Evolutionary conservation across 2,888 invertebrate species (phyloP).

Genomic region (Homarus gammarus): DNA sequence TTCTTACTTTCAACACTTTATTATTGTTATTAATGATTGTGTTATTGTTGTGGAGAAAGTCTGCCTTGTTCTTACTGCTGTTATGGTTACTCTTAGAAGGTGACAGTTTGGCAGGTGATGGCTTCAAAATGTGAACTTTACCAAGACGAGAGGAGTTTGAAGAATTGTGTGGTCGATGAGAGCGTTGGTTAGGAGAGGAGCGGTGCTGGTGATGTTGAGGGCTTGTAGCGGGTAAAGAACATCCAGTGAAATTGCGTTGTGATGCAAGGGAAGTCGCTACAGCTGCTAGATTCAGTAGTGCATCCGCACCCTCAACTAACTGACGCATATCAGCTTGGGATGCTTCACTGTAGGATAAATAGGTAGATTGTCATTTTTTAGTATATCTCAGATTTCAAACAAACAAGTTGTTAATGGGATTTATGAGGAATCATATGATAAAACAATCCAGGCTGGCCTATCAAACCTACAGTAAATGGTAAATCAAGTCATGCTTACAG

Average conservation of each 20-base stretch:
- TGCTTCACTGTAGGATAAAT: conserved; percentile 50
- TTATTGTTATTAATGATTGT: conserved; percentile 57
- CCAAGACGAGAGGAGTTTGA: conserved; percentile 17
- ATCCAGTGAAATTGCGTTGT: conserved; percentile 29
- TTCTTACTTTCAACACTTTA: conserved; percentile 54
- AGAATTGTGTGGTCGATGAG: background rate
- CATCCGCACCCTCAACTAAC: conserved; percentile 89
- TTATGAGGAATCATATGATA: no score
- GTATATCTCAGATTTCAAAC: background rate
- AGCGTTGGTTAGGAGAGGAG: background rate
- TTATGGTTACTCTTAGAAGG: background rate
- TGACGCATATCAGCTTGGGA: conserved; percentile 80
- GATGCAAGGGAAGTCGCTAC: conserved; percentile 79
- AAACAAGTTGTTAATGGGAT: background rate
- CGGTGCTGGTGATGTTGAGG: background rate
- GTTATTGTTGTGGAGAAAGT: conserved; percentile 58
- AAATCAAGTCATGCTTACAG: no score
- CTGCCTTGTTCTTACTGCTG: background rate
- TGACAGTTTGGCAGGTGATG: conserved; percentile 7
- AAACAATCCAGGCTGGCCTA: no score
- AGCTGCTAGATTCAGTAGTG: conserved; percentile 87
- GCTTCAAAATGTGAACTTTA: conserved; percentile 51
- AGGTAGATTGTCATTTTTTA: background rate
- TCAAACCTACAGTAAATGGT: no score
- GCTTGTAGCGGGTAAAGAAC: background rate